Evolutionary conservation across 1,140 invertebrate species (phyloP).

Genomic region (Cydia strobilella): DNA sequence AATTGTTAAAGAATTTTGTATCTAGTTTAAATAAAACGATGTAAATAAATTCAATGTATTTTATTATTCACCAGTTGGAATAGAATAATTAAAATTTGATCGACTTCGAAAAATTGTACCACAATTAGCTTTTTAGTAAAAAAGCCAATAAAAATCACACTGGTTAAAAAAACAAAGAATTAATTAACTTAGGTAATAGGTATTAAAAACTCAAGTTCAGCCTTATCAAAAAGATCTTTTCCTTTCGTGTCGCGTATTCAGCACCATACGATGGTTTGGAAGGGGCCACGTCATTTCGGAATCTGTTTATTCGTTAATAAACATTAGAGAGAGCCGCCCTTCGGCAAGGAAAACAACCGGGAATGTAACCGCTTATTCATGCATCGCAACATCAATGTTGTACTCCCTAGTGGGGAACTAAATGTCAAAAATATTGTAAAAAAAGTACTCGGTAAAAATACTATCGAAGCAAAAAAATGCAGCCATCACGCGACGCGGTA

Average conservation of each 20-base stretch:
- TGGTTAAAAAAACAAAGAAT: slow-evolving; percentile 63
- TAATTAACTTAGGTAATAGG: slow-evolving; percentile 74
- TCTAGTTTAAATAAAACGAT: slow-evolving; percentile 32
- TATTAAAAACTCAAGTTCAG: slow-evolving; percentile 74
- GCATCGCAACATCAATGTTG: slow-evolving; percentile 49
- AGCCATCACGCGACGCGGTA: slow-evolving; percentile 45
- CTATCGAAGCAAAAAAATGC: slow-evolving; percentile 58
- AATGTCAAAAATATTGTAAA: slow-evolving; percentile 49
- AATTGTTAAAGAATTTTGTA: not conserved
- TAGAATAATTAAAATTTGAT: slow-evolving; percentile 75
- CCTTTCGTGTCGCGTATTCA: slow-evolving; percentile 71
- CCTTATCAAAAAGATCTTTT: slow-evolving; percentile 77
- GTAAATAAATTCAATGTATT: slow-evolving; percentile 68
- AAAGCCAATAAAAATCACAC: slow-evolving; percentile 68
- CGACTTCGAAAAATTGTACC: slow-evolving; percentile 73
- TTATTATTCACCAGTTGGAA: slow-evolving; percentile 75
- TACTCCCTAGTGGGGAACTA: slow-evolving; percentile 46
- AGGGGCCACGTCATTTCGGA: slow-evolving; percentile 61
- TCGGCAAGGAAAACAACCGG: slow-evolving; percentile 64
- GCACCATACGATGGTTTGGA: slow-evolving; percentile 59
- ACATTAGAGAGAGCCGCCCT: slow-evolving; percentile 73
- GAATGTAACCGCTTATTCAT: slow-evolving; percentile 61
- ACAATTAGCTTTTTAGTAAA: slow-evolving; percentile 60
- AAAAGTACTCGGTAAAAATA: slow-evolving; percentile 56
- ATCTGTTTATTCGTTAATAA: slow-evolving; percentile 64